phyloP scores from a whole-genome alignment of 2,888 invertebrate genomes.

The Dastarcus helophoroides region DNA sequence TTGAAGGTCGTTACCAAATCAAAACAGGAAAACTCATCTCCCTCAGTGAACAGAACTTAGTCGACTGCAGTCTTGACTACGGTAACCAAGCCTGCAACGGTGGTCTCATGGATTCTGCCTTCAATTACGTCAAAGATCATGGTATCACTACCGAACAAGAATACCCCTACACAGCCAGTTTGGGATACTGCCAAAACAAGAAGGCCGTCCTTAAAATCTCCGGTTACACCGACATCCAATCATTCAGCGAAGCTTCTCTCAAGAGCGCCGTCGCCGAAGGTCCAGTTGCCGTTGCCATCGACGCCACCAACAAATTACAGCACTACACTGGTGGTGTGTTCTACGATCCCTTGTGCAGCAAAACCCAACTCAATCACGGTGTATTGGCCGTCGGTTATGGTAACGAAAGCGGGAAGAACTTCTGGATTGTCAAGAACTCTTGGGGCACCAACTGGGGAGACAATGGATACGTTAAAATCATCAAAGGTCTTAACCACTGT shows the following conservation, averaged over 20 bases:
- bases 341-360: conserved; percentile 65
- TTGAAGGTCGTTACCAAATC: conserved; percentile 84
- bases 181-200: conserved; percentile 59
- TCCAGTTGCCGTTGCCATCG: conserved; percentile 78
- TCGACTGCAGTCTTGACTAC: conserved; percentile 74
- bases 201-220: conserved; percentile 67
- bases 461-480: conserved; percentile 78
- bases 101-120: conserved; percentile 74
- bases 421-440: conserved; percentile 83
- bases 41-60: conserved; percentile 83
- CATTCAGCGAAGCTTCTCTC: conserved; percentile 61
- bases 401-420: conserved; percentile 59
- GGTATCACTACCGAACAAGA: conserved; percentile 82
- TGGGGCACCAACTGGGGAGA: conserved; percentile 75
- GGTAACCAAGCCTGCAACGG: conserved; percentile 88
- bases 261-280: conserved; percentile 74
- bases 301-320: conserved; percentile 78
- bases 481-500: conserved; percentile 70
- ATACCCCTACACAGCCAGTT: conserved; percentile 77
- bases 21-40: conserved; percentile 64
- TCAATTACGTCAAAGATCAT: conserved; percentile 73
- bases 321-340: conserved; percentile 81
- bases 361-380: conserved; percentile 67
- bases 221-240: conserved; percentile 61
- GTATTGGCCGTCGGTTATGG: conserved; percentile 79